Percentiles rank a stretch among this genome's conserved stretches.
phyloP scores from a whole-genome alignment of 2,113 vertebrate genomes.

The Perognathus longimembris region DNA sequence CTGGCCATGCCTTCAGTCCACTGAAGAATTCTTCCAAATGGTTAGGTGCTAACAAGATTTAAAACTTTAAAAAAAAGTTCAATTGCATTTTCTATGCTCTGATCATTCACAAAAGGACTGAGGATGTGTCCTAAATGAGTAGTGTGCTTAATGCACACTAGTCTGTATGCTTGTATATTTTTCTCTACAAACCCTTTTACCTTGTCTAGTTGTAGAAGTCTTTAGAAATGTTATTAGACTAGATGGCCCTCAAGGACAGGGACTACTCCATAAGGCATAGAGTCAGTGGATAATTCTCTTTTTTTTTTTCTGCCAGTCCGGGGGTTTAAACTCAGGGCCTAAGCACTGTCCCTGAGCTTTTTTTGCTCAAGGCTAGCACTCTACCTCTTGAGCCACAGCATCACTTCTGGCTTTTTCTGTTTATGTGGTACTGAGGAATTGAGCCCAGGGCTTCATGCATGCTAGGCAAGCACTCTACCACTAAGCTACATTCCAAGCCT shows the following conservation, averaged over 20 bases:
- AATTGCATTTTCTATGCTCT: not conserved
- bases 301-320: too few species aligned
- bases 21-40: too few species aligned
- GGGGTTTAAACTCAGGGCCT: too few species aligned
- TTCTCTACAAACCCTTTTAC: conserved; percentile 15
- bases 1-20: too few species aligned
- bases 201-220: not conserved
- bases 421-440: too few species aligned
- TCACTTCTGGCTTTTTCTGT: too few species aligned
- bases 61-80: not conserved
- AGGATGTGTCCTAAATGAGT: not conserved
- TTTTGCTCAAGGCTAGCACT: too few species aligned
- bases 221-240: conserved; percentile 34
- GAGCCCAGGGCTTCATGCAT: too few species aligned
- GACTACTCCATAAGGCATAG: not conserved
- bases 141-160: not conserved
- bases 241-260: not conserved
- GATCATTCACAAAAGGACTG: not conserved
- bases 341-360: too few species aligned
- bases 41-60: conserved; percentile 10
- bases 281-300: not conserved
- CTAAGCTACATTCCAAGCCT: too few species aligned
- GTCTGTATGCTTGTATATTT: not conserved
- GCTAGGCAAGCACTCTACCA: too few species aligned
- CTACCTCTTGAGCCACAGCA: too few species aligned